These are phyloP conservation scores for Parascotia fuliginaria DNA, from an alignment of 2,888 invertebrate genomes.

Conservation along the genomic window DNA sequence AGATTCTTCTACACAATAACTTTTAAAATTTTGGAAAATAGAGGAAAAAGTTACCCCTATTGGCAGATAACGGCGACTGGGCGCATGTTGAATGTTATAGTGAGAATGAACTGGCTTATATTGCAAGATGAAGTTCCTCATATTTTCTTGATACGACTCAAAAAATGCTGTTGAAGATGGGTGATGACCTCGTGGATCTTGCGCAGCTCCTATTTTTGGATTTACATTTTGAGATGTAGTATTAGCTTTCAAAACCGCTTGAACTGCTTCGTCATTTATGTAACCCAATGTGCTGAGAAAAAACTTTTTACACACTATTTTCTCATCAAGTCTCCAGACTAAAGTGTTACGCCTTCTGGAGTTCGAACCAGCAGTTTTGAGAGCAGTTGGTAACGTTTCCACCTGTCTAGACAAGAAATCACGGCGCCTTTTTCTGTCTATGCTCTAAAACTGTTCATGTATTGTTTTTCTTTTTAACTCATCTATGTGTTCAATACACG, in stretches of 20 bases:
- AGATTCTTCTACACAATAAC: slow-evolving; percentile 2
- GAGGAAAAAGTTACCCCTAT: slow-evolving; percentile 8
- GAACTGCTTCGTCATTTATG: slow-evolving; percentile 5
- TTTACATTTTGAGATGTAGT: background rate
- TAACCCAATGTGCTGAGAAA: slow-evolving; percentile 7
- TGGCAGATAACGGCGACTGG: background rate
- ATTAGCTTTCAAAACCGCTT: slow-evolving; percentile 5
- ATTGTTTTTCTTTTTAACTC: slow-evolving; percentile 3
- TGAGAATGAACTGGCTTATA: background rate
- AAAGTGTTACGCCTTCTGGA: slow-evolving; percentile 4
- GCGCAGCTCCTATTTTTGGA: slow-evolving; percentile 6
- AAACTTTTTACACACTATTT: slow-evolving; percentile 7
- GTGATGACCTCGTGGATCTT: slow-evolving; percentile 5
- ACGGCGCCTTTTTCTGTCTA: slow-evolving; percentile 9
- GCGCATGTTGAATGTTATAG: slow-evolving; percentile 6
- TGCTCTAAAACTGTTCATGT: slow-evolving; percentile 2
- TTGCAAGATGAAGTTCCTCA: slow-evolving; percentile 5
- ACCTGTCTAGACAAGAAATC: slow-evolving; percentile 9
- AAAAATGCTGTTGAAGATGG: slow-evolving; percentile 1
- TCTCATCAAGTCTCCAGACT: slow-evolving; percentile 5
- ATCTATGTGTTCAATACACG: background rate
- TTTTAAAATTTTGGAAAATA: slow-evolving; percentile 6
- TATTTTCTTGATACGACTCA: slow-evolving; percentile 1
- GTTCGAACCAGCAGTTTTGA: slow-evolving; percentile 1
- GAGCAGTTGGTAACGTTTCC: slow-evolving; percentile 4